Conservation (phyloP, 2,888 invertebrate species). For the Aquatica leii region DNA sequence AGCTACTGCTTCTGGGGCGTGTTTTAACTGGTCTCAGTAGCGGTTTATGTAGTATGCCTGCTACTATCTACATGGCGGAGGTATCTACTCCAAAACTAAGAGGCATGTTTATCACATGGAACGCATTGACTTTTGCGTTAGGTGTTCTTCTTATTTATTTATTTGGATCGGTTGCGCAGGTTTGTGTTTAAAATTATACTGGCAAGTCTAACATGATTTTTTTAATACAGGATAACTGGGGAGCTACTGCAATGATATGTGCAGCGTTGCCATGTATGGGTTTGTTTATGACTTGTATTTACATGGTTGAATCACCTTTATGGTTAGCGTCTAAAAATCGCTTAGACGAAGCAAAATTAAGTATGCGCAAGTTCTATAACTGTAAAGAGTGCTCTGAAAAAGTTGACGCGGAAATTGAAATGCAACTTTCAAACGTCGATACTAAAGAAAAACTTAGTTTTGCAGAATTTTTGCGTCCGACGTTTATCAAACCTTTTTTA, state of each 20-base stretch:
- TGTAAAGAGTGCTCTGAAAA: conserved; percentile 46
- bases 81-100: conserved; percentile 60
- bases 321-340: conserved; percentile 64
- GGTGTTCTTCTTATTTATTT: conserved; percentile 65
- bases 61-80: conserved; percentile 66
- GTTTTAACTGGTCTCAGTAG: conserved; percentile 63
- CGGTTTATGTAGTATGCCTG: conserved; percentile 65
- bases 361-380: conserved; percentile 60
- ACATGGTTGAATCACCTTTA: conserved; percentile 65
- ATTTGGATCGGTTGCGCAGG: conserved; percentile 63
- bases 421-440: conserved; percentile 37
- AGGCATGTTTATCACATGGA: conserved; percentile 65
- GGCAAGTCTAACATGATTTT: no score
- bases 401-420: conserved; percentile 51
- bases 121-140: conserved; percentile 62
- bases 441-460: conserved; percentile 45
- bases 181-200: conserved; percentile 41
- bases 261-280: conserved; percentile 60
- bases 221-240: conserved; percentile 61
- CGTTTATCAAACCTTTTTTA: conserved; percentile 61
- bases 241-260: conserved; percentile 59
- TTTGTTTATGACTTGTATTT: conserved; percentile 55
- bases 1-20: conserved; percentile 61
- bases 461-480: conserved; percentile 54
- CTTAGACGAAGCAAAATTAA: conserved; percentile 60